Evolutionary conservation across 1,140 invertebrate genomes (phyloP).

Genomic region (Drosophila sucinea): DNA sequence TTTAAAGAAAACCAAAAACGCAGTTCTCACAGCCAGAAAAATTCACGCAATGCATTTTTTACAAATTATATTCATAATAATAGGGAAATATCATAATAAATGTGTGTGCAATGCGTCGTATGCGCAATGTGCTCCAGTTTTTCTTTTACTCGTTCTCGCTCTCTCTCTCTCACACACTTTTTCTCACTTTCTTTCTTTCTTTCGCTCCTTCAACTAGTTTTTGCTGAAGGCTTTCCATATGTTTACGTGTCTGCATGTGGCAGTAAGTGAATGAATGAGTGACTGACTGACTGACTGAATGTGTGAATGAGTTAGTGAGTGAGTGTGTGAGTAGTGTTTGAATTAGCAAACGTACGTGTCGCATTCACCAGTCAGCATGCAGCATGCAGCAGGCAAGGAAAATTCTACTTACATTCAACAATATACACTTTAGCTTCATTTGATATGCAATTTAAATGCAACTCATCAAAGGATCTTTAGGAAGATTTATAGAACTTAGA

Average conservation of each 20-base stretch:
- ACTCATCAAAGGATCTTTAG: neutral
- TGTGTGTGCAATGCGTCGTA: constrained; percentile 43
- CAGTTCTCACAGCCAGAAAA: too few species aligned
- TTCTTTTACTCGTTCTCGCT: neutral
- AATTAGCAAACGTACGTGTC: constrained; percentile 19
- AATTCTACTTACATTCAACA: neutral
- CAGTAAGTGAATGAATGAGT: constrained; percentile 40
- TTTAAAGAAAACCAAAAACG: too few species aligned
- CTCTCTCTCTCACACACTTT: neutral
- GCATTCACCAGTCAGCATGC: neutral
- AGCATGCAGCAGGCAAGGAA: neutral
- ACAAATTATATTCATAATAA: constrained; percentile 43
- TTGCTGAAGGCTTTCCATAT: constrained; percentile 4
- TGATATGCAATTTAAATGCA: neutral
- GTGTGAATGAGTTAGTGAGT: constrained; percentile 16
- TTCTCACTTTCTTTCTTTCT: too few species aligned
- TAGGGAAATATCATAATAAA: constrained; percentile 41
- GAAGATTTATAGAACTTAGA: too few species aligned
- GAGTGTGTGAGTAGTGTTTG: constrained; percentile 24
- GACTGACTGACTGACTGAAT: constrained; percentile 26
- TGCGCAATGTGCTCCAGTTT: constrained; percentile 34
- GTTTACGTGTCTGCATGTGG: constrained; percentile 24
- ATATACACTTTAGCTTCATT: neutral
- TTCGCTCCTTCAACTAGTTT: neutral
- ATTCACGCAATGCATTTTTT: constrained; percentile 26